Percentiles rank a stretch among this genome's conserved stretches.
phyloP scores from a whole-genome alignment of 2,888 invertebrate genomes.

The Entomobrya proxima region DNA sequence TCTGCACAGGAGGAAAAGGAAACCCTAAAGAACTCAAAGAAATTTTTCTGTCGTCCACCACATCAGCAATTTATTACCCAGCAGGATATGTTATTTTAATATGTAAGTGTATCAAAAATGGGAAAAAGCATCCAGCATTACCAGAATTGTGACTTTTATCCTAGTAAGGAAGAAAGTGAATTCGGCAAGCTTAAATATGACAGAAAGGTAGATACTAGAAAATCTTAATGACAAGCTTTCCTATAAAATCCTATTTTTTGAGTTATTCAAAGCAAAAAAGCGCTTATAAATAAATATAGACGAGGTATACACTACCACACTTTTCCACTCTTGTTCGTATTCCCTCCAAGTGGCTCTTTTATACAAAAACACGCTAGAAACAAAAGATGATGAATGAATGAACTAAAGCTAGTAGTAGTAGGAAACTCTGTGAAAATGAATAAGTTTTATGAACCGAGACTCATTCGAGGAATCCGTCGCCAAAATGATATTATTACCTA shows the following conservation, averaged over 20 bases:
- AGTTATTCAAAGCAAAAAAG: too few species aligned
- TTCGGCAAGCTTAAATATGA: constrained; percentile 27
- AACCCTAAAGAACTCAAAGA: not conserved
- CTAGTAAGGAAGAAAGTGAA: not conserved
- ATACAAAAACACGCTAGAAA: constrained; percentile 25
- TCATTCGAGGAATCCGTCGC: constrained; percentile 12
- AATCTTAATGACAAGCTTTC: not conserved
- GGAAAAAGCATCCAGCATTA: not conserved
- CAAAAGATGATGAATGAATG: constrained; percentile 62
- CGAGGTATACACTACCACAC: not conserved
- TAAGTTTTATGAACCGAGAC: constrained; percentile 60
- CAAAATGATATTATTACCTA: not conserved
- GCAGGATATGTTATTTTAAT: constrained; percentile 25
- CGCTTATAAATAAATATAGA: not conserved
- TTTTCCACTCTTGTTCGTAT: not conserved
- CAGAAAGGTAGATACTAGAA: not conserved
- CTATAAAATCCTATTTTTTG: not conserved
- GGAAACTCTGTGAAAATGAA: constrained; percentile 49
- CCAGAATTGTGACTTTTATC: not conserved
- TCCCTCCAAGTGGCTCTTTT: not conserved
- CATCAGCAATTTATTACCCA: constrained; percentile 58
- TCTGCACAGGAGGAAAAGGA: not conserved
- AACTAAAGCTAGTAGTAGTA: not conserved
- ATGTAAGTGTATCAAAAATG: not conserved
- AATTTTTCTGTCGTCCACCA: constrained; percentile 45